These are phyloP conservation scores for Leptoteleia sp. DNA, from an alignment of 1,140 invertebrate genomes.

Conservation along the genomic window DNA sequence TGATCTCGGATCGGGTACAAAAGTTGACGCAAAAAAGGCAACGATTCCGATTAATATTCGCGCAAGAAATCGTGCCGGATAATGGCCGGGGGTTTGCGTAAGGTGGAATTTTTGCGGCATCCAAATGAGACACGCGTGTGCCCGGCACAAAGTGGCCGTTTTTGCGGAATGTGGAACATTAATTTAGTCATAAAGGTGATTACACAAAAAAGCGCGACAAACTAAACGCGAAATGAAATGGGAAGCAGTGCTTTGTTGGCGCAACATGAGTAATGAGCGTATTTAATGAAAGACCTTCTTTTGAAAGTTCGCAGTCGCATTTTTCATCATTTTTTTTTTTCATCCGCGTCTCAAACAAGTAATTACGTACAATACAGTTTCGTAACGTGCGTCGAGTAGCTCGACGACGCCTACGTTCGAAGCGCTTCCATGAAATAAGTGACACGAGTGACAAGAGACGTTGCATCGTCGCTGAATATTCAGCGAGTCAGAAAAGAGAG, in stretches of 20 bases:
- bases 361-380: slow-evolving; percentile 66
- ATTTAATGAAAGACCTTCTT: slow-evolving; percentile 59
- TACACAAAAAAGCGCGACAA: slow-evolving; percentile 27
- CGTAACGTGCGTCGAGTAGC: slow-evolving; percentile 61
- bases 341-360: slow-evolving; percentile 52
- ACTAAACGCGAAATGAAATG: slow-evolving; percentile 29
- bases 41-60: neutral
- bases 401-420: slow-evolving; percentile 59
- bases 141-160: too few relatives aligned
- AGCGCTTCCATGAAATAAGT: slow-evolving; percentile 59
- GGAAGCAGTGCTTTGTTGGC: slow-evolving; percentile 20
- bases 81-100: slow-evolving; percentile 6
- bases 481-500: slow-evolving; percentile 34
- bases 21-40: neutral
- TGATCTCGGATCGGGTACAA: neutral
- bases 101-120: too few relatives aligned
- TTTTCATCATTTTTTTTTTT: slow-evolving; percentile 64
- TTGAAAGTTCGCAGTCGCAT: slow-evolving; percentile 51
- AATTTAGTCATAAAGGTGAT: slow-evolving; percentile 28
- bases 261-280: slow-evolving; percentile 49
- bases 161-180: slow-evolving; percentile 16
- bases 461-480: slow-evolving; percentile 63
- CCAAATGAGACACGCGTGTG: too few relatives aligned
- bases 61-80: slow-evolving; percentile 1
- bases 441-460: slow-evolving; percentile 58